These are phyloP conservation scores for Aphis gossypii DNA, from an alignment of 1,140 invertebrate genomes.

Conservation along the genomic window DNA sequence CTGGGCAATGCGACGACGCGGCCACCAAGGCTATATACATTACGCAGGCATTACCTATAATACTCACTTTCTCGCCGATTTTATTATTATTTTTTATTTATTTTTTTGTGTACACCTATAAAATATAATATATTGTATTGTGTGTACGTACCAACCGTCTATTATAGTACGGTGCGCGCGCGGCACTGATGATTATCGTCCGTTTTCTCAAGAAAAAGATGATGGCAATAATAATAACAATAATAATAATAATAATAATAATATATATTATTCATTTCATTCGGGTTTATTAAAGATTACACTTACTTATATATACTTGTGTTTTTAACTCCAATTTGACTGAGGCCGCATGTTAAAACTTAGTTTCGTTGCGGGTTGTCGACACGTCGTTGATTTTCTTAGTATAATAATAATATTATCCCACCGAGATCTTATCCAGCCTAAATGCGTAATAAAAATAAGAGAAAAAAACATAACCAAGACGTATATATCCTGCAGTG, in stretches of 20 bases:
- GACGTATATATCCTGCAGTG: neutral
- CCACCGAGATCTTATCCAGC: constrained; percentile 15
- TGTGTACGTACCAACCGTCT: neutral
- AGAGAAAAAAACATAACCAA: neutral
- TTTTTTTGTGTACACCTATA: neutral
- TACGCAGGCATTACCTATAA: neutral
- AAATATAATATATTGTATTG: neutral
- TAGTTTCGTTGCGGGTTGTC: neutral
- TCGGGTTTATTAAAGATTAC: neutral
- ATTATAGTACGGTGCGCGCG: neutral
- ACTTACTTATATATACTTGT: neutral
- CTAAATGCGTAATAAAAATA: neutral
- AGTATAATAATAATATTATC: constrained; percentile 1
- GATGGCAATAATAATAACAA: neutral
- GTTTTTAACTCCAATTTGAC: neutral
- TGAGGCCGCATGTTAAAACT: neutral
- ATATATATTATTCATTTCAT: neutral
- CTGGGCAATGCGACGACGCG: neutral
- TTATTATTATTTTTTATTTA: neutral
- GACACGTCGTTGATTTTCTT: constrained; percentile 8
- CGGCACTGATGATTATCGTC: neutral
- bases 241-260: neutral
- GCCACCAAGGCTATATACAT: neutral
- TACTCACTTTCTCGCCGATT: constrained; percentile 4
- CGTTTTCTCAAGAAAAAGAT: neutral